Conservation (phyloP, 2,113 vertebrate species). For the Myiozetetes cayanensis region DNA sequence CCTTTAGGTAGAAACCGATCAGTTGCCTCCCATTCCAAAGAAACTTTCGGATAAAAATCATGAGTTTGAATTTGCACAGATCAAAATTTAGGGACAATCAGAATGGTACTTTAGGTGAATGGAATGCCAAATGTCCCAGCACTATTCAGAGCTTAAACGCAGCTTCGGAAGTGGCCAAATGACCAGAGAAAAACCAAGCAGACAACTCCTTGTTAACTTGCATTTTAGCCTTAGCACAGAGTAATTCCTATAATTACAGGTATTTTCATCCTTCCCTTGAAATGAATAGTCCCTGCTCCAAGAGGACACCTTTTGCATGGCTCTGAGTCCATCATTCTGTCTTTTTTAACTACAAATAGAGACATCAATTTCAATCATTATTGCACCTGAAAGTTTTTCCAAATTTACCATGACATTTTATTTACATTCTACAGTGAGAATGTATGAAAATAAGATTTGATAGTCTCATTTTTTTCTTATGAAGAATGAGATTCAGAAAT, state of each 20-base stretch:
- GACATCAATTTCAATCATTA: not conserved
- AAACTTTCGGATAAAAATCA: not conserved
- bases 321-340: not conserved
- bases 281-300: not conserved
- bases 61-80: not conserved
- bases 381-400: not conserved
- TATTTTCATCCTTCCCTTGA: not conserved
- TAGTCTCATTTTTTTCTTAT: not conserved
- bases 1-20: not conserved
- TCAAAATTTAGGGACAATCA: not conserved
- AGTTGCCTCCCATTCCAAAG: not conserved
- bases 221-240: not conserved
- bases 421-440: not conserved
- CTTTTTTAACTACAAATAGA: not conserved
- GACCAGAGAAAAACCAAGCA: not conserved
- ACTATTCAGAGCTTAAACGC: not conserved
- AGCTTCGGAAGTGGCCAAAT: not conserved
- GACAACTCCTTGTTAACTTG: not conserved
- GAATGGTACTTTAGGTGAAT: not conserved
- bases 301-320: not conserved
- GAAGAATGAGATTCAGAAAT: not conserved
- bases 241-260: not conserved
- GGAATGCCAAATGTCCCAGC: not conserved
- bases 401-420: not conserved
- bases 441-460: not conserved